These are phyloP conservation scores for Cephus cinctus DNA, from an alignment of 1,140 invertebrate species.

Conservation along the genomic window DNA sequence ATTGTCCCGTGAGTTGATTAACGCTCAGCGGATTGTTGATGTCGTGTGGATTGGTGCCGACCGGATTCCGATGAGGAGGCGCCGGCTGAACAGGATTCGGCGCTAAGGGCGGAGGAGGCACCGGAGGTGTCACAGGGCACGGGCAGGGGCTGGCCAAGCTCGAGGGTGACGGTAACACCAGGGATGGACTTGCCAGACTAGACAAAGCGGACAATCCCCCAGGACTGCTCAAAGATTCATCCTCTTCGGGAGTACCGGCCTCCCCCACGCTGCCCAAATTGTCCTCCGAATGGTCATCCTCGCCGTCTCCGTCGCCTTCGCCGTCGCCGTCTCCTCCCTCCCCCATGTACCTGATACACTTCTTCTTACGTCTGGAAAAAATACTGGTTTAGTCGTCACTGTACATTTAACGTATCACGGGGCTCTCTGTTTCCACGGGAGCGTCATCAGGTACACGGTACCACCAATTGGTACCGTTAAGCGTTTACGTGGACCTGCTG, in stretches of 20 bases:
- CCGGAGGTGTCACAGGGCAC: conserved; percentile 53
- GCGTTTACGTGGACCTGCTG: no score
- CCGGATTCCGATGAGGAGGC: conserved; percentile 69
- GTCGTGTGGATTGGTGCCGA: conserved; percentile 86
- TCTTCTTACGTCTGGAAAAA: conserved; percentile 92
- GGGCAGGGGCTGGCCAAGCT: conserved; percentile 67
- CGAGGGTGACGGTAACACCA: conserved; percentile 66
- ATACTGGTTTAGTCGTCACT: no score
- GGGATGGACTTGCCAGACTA: conserved; percentile 73
- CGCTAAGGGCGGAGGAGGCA: conserved; percentile 44
- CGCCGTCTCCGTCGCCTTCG: conserved; percentile 63
- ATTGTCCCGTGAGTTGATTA: conserved; percentile 79
- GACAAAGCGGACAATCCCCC: conserved; percentile 74
- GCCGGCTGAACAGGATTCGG: conserved; percentile 44
- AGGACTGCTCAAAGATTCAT: conserved; percentile 76
- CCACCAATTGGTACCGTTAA: no score
- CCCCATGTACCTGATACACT: conserved; percentile 93
- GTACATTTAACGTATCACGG: no score
- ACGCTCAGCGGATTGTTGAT: conserved; percentile 89
- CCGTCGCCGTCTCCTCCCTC: conserved; percentile 68
- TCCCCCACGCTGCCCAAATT: conserved; percentile 77
- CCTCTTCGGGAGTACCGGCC: conserved; percentile 66
- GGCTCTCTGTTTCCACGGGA: no score
- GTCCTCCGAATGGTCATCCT: conserved; percentile 74
- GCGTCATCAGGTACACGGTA: no score